Conservation (phyloP, 2,888 invertebrate species). For the Hypercompe scribonia region DNA sequence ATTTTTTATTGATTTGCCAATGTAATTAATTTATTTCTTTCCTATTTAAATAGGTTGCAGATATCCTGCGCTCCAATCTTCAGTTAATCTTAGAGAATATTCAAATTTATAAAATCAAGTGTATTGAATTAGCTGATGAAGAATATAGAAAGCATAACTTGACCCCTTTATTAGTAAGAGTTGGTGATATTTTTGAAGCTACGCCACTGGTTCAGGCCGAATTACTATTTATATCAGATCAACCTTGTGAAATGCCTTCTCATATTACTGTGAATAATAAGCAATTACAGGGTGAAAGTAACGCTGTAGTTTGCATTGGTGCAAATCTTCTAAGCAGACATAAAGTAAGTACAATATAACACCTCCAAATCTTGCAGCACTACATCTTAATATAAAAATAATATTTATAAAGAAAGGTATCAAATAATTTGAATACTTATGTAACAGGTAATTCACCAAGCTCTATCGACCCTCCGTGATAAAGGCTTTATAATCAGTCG, state of each 20-base stretch:
- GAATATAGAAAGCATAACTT: slow-evolving; percentile 82
- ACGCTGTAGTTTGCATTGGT: slow-evolving; percentile 83
- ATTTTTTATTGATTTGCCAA: no score
- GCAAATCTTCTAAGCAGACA: slow-evolving; percentile 82
- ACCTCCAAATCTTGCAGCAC: no score
- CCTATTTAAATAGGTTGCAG: slow-evolving; percentile 66
- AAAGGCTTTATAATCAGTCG: slow-evolving; percentile 88
- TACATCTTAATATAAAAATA: no score
- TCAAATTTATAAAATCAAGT: slow-evolving; percentile 87
- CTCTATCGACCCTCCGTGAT: slow-evolving; percentile 82
- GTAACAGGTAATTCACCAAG: slow-evolving; percentile 77
- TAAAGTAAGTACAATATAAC: slow-evolving; percentile 65
- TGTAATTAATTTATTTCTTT: no score
- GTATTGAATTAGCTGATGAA: slow-evolving; percentile 83
- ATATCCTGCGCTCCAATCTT: slow-evolving; percentile 87
- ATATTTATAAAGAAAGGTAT: background rate
- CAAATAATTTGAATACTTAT: background rate
- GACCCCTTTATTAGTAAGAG: slow-evolving; percentile 82
- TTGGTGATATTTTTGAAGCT: slow-evolving; percentile 88
- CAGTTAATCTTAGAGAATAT: slow-evolving; percentile 92
- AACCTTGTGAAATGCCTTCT: slow-evolving; percentile 77
- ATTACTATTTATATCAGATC: slow-evolving; percentile 85
- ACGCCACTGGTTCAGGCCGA: slow-evolving; percentile 90
- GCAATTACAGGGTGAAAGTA: slow-evolving; percentile 85
- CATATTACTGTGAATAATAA: slow-evolving; percentile 88